Conservation (phyloP, 2,888 invertebrate genomes). For the Acleris literana region DNA sequence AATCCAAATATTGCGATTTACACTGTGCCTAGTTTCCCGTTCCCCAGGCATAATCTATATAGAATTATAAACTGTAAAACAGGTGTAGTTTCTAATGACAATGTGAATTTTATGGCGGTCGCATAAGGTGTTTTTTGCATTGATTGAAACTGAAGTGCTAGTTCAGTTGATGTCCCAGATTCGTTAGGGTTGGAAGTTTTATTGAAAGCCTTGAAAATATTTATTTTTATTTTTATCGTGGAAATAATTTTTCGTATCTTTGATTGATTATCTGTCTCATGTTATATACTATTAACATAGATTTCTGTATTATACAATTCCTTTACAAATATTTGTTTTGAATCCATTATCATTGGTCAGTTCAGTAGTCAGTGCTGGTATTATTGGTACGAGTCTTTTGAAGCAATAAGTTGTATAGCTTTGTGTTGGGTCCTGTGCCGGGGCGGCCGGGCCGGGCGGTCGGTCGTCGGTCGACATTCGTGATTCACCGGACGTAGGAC, state of each 20-base stretch:
- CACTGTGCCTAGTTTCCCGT: slow-evolving; percentile 16
- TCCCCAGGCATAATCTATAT: slow-evolving; percentile 16
- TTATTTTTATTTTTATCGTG: no score
- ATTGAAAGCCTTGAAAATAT: background rate
- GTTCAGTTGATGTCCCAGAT: background rate
- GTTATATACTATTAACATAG: no score
- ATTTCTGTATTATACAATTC: no score
- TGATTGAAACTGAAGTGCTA: background rate
- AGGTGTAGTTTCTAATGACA: slow-evolving; percentile 21
- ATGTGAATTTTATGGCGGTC: slow-evolving; percentile 11
- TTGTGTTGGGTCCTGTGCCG: background rate
- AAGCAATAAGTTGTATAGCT: background rate
- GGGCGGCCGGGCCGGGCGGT: slow-evolving; percentile 15
- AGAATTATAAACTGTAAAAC: slow-evolving; percentile 11
- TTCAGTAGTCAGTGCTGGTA: background rate
- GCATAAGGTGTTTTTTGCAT: slow-evolving; percentile 21
- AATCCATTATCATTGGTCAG: no score
- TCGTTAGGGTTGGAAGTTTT: background rate
- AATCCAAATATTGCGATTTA: slow-evolving; percentile 12
- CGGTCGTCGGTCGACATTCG: slow-evolving; percentile 41
- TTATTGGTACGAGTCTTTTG: background rate
- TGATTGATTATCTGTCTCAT: no score
- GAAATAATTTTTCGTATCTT: no score
- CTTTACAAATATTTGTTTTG: no score
- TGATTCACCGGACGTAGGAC: slow-evolving; percentile 79